A percentile compares a stretch with the other conserved stretches of the same genome.
Conservation (phyloP, 2,113 vertebrate genomes). For the Pitta sordida region DNA sequence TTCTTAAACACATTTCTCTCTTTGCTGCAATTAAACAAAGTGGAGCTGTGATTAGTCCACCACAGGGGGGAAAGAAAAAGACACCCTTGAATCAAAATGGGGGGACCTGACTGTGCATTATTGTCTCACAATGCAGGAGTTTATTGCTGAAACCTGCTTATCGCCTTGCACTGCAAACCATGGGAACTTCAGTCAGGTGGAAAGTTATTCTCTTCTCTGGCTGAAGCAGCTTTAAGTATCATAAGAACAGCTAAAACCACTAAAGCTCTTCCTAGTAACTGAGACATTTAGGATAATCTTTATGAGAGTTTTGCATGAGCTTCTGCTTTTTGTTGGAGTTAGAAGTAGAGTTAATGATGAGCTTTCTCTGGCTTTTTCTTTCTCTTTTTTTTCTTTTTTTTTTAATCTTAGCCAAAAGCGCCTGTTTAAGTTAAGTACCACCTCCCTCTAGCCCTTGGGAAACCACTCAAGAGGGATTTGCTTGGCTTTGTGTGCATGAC, state of each 20-base stretch:
- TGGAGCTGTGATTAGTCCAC: conserved; percentile 99
- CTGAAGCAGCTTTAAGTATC: conserved; percentile 88
- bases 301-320: conserved; percentile 85
- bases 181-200: conserved; percentile 99
- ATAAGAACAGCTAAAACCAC: conserved; percentile 82
- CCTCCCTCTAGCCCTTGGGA: conserved; percentile 94
- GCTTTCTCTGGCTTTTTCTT: conserved; percentile 80
- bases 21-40: conserved; percentile 99
- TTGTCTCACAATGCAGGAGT: conserved; percentile 97
- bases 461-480: conserved; percentile 93
- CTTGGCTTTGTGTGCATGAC: conserved; percentile 96
- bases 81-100: conserved; percentile 99
- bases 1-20: conserved; percentile 99
- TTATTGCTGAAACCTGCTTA: conserved; percentile 99
- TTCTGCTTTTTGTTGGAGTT: conserved; percentile 89
- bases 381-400: conserved; percentile 41
- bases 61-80: conserved; percentile 96
- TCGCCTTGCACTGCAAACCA: conserved; percentile 93
- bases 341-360: conserved; percentile 96
- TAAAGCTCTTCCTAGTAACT: conserved; percentile 90
- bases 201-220: conserved; percentile 91
- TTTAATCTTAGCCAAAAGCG: conserved; percentile 84
- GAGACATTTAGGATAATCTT: conserved; percentile 97
- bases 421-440: conserved; percentile 97
- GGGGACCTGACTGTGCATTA: conserved; percentile 98